phyloP scores from a whole-genome alignment of 2,113 vertebrate genomes.

The Melanerpes aurifrons region DNA sequence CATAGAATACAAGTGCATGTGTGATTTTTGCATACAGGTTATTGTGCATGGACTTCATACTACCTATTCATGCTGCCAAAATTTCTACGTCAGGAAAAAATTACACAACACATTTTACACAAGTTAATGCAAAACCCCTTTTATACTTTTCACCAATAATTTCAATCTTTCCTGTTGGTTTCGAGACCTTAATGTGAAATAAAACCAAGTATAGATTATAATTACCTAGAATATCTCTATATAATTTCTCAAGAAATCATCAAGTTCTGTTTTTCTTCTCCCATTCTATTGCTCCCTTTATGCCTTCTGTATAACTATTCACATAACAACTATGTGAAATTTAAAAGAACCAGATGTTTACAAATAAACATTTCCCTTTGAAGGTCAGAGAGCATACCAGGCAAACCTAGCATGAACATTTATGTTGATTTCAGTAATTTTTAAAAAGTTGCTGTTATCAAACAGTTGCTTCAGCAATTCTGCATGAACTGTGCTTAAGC shows the following conservation, averaged over 20 bases:
- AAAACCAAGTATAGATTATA: not conserved
- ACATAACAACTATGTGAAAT: not conserved
- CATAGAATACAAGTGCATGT: not conserved
- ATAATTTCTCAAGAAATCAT: slow-evolving; percentile 4
- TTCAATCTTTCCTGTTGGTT: not conserved
- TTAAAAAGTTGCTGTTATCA: not conserved
- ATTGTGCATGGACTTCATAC: not conserved
- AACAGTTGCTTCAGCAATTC: slow-evolving; percentile 2
- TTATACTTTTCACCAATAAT: not conserved
- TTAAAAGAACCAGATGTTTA: slow-evolving; percentile 33
- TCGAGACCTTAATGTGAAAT: not conserved
- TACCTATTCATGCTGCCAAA: not conserved
- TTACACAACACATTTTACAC: not conserved
- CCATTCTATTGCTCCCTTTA: not conserved
- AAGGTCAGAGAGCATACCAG: slow-evolving; percentile 19
- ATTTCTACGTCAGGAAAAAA: not conserved
- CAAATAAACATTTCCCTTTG: slow-evolving; percentile 27
- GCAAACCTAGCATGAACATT: not conserved
- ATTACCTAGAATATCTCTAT: not conserved
- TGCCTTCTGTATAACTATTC: slow-evolving; percentile 18
- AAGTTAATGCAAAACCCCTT: not conserved
- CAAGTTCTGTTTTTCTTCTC: not conserved
- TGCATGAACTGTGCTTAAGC: not conserved
- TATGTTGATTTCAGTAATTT: not conserved
- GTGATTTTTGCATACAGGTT: not conserved